Base-by-base conservation (phyloP, 2,113 vertebrate species). In the Sapayoa aenigma region DNA sequence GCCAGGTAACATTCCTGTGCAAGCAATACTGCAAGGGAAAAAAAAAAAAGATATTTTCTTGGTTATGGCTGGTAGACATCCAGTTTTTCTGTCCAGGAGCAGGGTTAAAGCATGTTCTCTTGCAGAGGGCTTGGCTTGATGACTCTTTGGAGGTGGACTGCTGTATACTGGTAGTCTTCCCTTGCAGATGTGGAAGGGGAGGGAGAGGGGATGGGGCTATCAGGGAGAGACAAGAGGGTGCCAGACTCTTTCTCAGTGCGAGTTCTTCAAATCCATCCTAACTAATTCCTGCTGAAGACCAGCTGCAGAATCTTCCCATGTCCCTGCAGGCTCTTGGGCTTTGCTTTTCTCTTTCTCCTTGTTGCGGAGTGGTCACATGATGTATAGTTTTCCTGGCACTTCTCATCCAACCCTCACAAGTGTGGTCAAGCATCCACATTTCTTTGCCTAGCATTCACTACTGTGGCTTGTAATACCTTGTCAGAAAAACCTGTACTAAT, bases 381-480 rank as follows among this genome's bases (percentile, higher is more conserved):
- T 1, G 0, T 2, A 2, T 68, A 55, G 35, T 25, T 66, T 74
- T 87, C 56, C 68, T 65, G 68, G 44, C 27, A 23, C 12, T 62
- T 78, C 44, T 65, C 33, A 56, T 25, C 17, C 35, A 59, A 25
- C 58, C 35, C 89, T 67, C 10, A 3, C 44, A 41, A 81, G 8
- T 10, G 0, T 1, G 1, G 25, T 68, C 2, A 7, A 80, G 12
- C 12, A 25, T 72, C 33, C 3, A 1, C 2, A 0, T 50, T 65
- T 77, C 68, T 81, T 68, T 56, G 73, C 27, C 22, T 65, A 25
- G 30, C n/a, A 41, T 28, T 83, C 56, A 18, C 56, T 79, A 42
- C 18, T 62, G 39, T 50, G 53, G 53, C 31, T 84, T 3, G 0
- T 44, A 67, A 63, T 11, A 49, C 25, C 37, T 65, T 47, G 59